Conservation (phyloP, 2,113 vertebrate genomes). For the Cynocephalus volans region DNA sequence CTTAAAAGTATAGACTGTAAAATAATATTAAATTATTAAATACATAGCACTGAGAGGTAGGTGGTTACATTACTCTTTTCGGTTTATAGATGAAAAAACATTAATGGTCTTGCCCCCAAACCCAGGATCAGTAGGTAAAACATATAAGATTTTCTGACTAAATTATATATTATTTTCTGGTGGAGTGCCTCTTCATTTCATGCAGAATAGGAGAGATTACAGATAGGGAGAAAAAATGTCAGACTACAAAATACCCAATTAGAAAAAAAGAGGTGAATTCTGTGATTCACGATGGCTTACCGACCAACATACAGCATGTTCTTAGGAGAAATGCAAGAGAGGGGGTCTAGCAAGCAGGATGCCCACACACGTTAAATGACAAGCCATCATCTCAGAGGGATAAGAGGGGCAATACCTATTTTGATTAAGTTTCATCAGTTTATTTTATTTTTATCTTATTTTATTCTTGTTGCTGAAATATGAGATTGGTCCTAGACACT, state of each 20-base stretch:
- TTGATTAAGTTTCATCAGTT: neutral
- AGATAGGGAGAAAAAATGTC: neutral
- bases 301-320: neutral
- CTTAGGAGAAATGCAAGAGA: neutral
- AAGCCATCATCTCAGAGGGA: neutral
- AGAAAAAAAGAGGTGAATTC: neutral
- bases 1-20: neutral
- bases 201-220: neutral
- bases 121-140: neutral
- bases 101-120: neutral
- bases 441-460: neutral
- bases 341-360: neutral
- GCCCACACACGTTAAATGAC: neutral
- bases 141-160: neutral
- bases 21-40: neutral
- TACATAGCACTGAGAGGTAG: neutral
- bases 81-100: neutral
- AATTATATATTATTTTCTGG: neutral
- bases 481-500: neutral
- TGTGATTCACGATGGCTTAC: neutral
- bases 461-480: neutral
- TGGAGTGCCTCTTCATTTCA: neutral
- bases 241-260: neutral
- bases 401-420: neutral
- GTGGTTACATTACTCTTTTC: neutral